These are phyloP conservation scores for Bucco capensis DNA, from an alignment of 2,113 vertebrate species.

Conservation along the genomic window DNA sequence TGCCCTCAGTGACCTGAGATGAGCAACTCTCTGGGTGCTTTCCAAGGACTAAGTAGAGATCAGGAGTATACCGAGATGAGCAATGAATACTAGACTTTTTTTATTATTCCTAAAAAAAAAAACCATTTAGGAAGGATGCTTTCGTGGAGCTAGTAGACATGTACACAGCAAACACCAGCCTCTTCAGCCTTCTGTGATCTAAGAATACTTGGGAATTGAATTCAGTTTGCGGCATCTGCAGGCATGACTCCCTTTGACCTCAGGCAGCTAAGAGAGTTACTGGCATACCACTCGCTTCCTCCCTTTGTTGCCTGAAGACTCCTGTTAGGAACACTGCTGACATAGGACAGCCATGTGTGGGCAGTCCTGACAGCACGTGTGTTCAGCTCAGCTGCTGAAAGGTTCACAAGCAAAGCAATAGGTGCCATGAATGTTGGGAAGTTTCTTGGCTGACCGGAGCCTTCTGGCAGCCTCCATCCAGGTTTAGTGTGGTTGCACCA, in stretches of 20 bases:
- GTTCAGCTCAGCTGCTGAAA: neutral
- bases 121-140: too few species aligned
- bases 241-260: neutral
- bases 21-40: too few species aligned
- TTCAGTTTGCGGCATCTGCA: neutral
- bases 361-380: neutral
- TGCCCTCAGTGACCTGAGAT: neutral
- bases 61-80: neutral
- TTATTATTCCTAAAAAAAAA: too few species aligned
- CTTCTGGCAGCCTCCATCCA: neutral
- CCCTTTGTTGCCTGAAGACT: neutral
- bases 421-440: neutral
- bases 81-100: neutral
- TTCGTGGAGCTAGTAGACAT: neutral
- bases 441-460: neutral
- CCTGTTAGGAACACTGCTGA: neutral
- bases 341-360: neutral
- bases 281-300: neutral
- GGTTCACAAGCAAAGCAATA: neutral
- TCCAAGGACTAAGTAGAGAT: neutral
- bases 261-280: neutral
- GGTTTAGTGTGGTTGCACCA: neutral
- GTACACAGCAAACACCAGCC: neutral
- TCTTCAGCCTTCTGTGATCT: neutral
- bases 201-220: neutral